Base-by-base conservation (phyloP, 2,888 invertebrate genomes). In the Hipparchia sbordonii region DNA sequence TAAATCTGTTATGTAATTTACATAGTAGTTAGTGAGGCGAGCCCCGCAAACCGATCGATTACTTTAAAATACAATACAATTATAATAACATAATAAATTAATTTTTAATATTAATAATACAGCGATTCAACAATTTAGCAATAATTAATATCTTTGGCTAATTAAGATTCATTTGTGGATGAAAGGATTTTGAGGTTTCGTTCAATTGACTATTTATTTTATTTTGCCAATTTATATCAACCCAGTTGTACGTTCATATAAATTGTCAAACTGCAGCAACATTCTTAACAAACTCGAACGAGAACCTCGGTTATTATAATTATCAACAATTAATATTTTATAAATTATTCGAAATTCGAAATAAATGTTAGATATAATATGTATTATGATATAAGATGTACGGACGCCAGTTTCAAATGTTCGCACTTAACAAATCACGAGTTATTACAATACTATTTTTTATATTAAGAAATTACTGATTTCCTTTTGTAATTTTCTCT, bases 1-100 rank as follows among this genome's bases (percentile, higher is more conserved):
- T 81, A 89, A 90, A 87, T 89, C 86, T 90, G 89, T 89, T 89
- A 89, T 85, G 85, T 88, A 88, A 86, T 82, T 86, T 87, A 89
- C 85, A 88, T 84, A 82, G 83, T 82, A 83, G 78, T 80, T 78
- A 80, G 78, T 77, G 76, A 74, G 78, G 72, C 72, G 70, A 69
- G 72, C 72, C 78, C 77, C 77, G 77, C 78, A 73, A 79, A 77
- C 77, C 74, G 77, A 72, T 70, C 39, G 33, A 79, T 80, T 79
- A 82, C 80, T 82, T 82, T 81, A 83, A 81, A 84, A 83, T 84
- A 85, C 82, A 84, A 77, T 79, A 82, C 81, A 81, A 82, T 81
- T 77, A 82, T 82, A 82, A 80, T 82, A 79, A 77, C 78, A 79
- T 80, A 81, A 83, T 82, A 82, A 82, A 82, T 82, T 80, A 80